A percentile compares a stretch with the other conserved stretches of the same genome.
Evolutionary conservation across 1,140 invertebrate species (phyloP).

Genomic region (Drosophila nigromelanica): DNA sequence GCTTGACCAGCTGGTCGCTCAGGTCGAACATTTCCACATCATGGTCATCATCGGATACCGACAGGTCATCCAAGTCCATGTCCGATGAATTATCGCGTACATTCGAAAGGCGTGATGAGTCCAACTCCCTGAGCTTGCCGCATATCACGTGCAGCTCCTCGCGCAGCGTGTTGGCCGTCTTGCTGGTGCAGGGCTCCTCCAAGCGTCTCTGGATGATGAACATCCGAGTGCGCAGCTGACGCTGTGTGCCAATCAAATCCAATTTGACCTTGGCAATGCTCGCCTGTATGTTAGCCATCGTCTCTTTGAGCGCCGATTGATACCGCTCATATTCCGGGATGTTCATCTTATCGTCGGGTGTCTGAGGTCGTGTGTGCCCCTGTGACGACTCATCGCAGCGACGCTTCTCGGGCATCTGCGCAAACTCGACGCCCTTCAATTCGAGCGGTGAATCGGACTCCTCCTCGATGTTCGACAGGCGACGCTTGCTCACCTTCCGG

Average conservation of each 20-base stretch:
- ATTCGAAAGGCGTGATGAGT: too few relatives aligned
- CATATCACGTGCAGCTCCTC: neutral
- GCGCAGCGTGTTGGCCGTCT: neutral
- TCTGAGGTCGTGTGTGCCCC: neutral
- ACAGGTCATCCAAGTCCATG: neutral
- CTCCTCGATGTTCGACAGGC: neutral
- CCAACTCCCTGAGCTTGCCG: neutral
- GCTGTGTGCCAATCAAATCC: neutral
- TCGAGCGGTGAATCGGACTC: neutral
- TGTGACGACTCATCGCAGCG: neutral
- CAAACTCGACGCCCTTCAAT: too few relatives aligned
- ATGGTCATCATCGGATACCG: neutral
- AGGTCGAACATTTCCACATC: neutral
- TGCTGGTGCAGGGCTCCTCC: neutral
- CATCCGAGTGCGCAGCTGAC: neutral
- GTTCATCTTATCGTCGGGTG: too few relatives aligned
- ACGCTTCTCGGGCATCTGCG: neutral
- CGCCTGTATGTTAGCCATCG: too few relatives aligned
- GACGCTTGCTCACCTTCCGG: neutral
- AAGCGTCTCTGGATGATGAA: neutral
- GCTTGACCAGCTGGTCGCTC: too few relatives aligned
- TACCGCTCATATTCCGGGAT: too few relatives aligned
- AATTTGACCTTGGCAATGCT: too few relatives aligned
- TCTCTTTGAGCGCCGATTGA: too few relatives aligned
- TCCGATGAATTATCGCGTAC: neutral